phyloP scores from a whole-genome alignment of 1,140 invertebrate species.

The Lepeophtheirus salmonis region DNA sequence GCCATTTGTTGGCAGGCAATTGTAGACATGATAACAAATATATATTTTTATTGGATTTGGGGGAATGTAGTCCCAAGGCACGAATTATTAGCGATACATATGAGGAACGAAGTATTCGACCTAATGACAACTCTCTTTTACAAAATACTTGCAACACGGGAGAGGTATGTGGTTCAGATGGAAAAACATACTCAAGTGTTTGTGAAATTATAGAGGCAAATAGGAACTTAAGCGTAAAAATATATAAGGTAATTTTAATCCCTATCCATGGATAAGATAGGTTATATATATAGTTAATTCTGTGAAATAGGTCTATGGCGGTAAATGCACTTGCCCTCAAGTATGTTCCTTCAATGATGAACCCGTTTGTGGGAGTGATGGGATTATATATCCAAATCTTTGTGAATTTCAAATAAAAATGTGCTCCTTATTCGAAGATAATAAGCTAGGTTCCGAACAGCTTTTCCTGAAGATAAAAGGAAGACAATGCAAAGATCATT shows the following conservation, averaged over 20 bases:
- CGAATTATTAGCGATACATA: neutral
- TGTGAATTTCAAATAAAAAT: conserved; percentile 45
- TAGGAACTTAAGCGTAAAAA: neutral
- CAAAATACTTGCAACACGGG: neutral
- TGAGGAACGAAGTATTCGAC: neutral
- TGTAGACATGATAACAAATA: conserved; percentile 15
- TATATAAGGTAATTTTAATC: neutral
- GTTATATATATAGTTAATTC: no score
- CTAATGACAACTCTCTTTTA: neutral
- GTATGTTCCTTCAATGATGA: conserved; percentile 21
- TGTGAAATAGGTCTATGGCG: neutral
- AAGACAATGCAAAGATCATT: neutral
- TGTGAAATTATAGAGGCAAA: neutral
- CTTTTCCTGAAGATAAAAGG: no score
- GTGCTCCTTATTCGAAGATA: conserved; percentile 31
- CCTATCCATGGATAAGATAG: no score
- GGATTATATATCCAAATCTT: conserved; percentile 49
- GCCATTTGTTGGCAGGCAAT: conserved; percentile 25
- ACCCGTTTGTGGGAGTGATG: conserved; percentile 51
- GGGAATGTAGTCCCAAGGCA: neutral
- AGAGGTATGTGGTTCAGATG: neutral
- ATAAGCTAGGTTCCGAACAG: neutral
- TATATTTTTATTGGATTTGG: neutral
- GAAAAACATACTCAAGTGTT: neutral
- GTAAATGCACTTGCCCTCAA: conserved; percentile 15